phyloP scores from a whole-genome alignment of 1,140 invertebrate species.

The Portunus trituberculatus region DNA sequence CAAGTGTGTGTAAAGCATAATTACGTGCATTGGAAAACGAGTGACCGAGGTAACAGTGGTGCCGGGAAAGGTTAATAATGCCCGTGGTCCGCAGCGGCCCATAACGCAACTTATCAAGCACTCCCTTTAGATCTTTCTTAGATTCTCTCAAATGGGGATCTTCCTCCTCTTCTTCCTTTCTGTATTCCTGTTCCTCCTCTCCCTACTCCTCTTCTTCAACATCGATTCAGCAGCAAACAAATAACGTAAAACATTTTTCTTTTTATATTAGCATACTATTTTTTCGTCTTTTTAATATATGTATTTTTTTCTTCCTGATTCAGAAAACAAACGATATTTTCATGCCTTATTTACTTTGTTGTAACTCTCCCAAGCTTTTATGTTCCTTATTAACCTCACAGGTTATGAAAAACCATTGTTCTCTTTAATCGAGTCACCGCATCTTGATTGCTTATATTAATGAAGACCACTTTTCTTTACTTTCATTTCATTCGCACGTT shows the following conservation, averaged over 20 bases:
- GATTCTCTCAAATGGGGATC: background rate
- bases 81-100: background rate
- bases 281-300: too few relatives aligned
- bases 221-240: too few relatives aligned
- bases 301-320: too few relatives aligned
- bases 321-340: too few relatives aligned
- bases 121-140: background rate
- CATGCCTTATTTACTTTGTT: too few relatives aligned
- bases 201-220: background rate
- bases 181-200: background rate
- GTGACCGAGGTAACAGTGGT: background rate
- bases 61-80: background rate
- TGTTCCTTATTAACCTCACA: background rate
- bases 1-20: background rate
- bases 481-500: background rate
- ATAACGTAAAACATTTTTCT: too few relatives aligned
- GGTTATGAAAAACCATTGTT: background rate
- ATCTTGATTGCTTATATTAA: too few relatives aligned
- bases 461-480: background rate
- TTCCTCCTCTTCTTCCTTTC: background rate
- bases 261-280: too few relatives aligned
- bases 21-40: background rate
- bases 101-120: background rate
- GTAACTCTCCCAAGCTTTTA: too few relatives aligned
- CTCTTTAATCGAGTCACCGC: background rate